Base-by-base conservation (phyloP, 2,797 vertebrate genomes). In the Gambusia yucatana region DNA sequence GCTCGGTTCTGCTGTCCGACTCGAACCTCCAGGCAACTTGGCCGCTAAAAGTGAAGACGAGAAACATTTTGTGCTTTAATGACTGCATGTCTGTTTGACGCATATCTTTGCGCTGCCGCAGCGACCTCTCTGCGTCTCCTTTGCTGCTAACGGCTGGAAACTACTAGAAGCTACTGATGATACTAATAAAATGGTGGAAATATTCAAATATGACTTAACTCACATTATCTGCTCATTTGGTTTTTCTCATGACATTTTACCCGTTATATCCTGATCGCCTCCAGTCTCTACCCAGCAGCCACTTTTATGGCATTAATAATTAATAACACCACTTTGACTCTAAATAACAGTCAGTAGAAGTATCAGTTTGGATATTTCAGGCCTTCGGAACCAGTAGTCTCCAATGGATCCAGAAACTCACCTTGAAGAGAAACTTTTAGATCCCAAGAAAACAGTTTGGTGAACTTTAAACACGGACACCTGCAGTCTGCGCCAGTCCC, bases 401-500 rank as follows among this genome's bases (percentile, higher is more conserved):
- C 30, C 8, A 47, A 30, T 47, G 46, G 4, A 36, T 25, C 6
- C 8, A 39, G 22, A 22, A 67, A 82, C 92, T 88, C 78, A 93
- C 92, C 91, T 83, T 36, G 13, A n/a, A 9, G 17, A 48, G 6
- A 57, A 57, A 13, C 11, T 6, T 77, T 65, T 73, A 55, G 82
- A 76, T 77, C 76, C 86, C 59, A 36, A 13, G 48, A 4, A 7
- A 9, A 69, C 28, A 20, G 73, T 72, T 8, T 63, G 0, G 6
- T 4, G 33, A 6, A 14, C 22, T 3, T 25, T 33, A 33, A 25
- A 46, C 59, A 16, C 30, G 47, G 17, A 70, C 86, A 85, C 83
- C 87, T 86, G 89, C 17, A 33, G 22, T 87, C 82, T 73, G 78
- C 11, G 59, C 30, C 59, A 33, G 30, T 33, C 57, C n/a, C n/a